phyloP scores from a whole-genome alignment of 2,797 vertebrate genomes.

The Cirrhinus molitorella region DNA sequence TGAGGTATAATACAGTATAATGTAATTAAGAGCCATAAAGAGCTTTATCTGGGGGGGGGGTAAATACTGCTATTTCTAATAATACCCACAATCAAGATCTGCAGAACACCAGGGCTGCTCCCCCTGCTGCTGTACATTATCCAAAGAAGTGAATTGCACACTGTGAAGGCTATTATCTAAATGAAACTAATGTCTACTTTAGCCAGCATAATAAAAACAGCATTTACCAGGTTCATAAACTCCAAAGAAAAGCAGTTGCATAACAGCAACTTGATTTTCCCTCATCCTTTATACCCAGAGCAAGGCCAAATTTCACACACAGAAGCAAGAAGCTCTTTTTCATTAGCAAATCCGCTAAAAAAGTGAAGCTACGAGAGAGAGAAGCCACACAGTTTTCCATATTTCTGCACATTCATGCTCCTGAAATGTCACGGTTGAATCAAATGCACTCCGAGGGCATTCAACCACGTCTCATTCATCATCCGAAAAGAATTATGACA shows the following conservation, averaged over 20 bases:
- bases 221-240: slow-evolving; percentile 43
- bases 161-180: slow-evolving; percentile 47
- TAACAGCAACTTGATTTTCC: slow-evolving; percentile 34
- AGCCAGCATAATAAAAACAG: slow-evolving; percentile 45
- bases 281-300: slow-evolving; percentile 22
- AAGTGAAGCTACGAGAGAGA: slow-evolving; percentile 3
- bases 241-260: slow-evolving; percentile 27
- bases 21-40: slow-evolving; percentile 35
- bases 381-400: neutral
- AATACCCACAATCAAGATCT: slow-evolving; percentile 36
- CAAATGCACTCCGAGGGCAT: slow-evolving; percentile 26
- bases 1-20: neutral
- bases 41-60: neutral
- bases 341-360: slow-evolving; percentile 39
- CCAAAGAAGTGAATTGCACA: slow-evolving; percentile 22
- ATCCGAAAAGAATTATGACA: slow-evolving; percentile 34
- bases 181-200: slow-evolving; percentile 42
- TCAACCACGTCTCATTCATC: slow-evolving; percentile 26
- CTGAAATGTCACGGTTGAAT: slow-evolving; percentile 34
- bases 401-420: slow-evolving; percentile 15
- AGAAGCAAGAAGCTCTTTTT: slow-evolving; percentile 71
- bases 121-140: slow-evolving; percentile 37
- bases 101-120: neutral
- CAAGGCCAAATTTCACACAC: slow-evolving; percentile 75
- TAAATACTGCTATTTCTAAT: slow-evolving; percentile 27